Base-by-base conservation (phyloP, 1,140 invertebrate species). In the Euglossa dilemma region DNA sequence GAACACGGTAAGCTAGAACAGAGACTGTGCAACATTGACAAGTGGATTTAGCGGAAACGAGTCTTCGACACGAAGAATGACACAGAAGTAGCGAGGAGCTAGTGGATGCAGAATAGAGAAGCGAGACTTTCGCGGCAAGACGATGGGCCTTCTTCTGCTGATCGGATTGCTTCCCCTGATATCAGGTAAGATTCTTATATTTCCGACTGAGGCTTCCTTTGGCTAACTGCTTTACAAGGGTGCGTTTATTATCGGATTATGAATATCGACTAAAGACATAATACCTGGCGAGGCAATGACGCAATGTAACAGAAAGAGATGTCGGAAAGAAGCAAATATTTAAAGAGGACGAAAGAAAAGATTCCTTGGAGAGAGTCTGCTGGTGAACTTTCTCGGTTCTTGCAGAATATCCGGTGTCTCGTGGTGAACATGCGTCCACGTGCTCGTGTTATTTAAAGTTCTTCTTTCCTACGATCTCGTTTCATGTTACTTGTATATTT, bases 101-200 rank as follows among this genome's bases (percentile, higher is more conserved):
- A 61, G 59, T 28, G 43, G 56, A 80, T 56, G 61, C 63, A 7
- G 76, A 45, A 78, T 45, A 59, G 50, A 50, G 54, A 67, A 74
- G 54, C 59, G 47, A 69, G 14, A 18, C 28, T 47, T 80, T 47
- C 50, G 52, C 64, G 47, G 16, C 63, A 80, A 80, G 54, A 87
- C 61, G 61, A 87, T 74, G 73, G 73, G 36, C 20, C 54, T 63
- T n/a, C 54, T 77, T 36, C n/a, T 80, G 28, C 63, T 69, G 67
- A 79, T 87, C 74, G 86, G 85, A 69, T 84, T 84, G 81, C 28
- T 87, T 28, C 59, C 72, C 18, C 54, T 71, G n/a, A 43, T 86
- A 75, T n/a, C 59, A 70, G 85, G 86, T 87, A 70, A 84, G 82
- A 20, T 61, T 28, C 54, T 59, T 59, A 45, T 70, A 70, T 59